Evolutionary conservation across 2,113 vertebrate genomes (phyloP).

Genomic region (Pachyramphus minor): DNA sequence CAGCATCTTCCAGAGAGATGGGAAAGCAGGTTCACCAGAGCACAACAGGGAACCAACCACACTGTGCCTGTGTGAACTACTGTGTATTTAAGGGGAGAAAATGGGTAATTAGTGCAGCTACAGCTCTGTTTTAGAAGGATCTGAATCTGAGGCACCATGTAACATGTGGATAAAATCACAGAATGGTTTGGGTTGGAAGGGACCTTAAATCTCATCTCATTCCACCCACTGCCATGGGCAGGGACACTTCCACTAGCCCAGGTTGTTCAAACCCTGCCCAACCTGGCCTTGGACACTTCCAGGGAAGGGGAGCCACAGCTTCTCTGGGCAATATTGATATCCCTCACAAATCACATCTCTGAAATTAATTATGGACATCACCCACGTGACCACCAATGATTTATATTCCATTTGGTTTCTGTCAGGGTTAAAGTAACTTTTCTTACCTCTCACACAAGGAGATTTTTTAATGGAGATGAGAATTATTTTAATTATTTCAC

Average conservation of each 20-base stretch:
- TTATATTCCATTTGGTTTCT: neutral
- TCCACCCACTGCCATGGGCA: neutral
- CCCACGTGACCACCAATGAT: neutral
- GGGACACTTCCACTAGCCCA: neutral
- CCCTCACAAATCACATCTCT: neutral
- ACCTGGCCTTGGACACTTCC: neutral
- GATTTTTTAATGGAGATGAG: neutral
- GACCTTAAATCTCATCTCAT: neutral
- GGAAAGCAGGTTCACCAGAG: neutral
- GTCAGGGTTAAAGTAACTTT: neutral
- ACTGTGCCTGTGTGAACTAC: neutral
- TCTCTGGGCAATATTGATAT: neutral
- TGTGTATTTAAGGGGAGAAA: fast-evolving
- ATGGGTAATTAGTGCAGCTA: neutral
- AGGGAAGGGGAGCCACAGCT: neutral
- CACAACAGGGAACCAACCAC: neutral
- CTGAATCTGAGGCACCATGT: neutral
- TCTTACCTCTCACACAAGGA: neutral
- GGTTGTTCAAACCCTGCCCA: neutral
- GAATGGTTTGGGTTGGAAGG: neutral
- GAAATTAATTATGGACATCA: neutral
- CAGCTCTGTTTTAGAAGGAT: neutral
- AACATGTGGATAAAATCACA: neutral
- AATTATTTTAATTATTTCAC: neutral
- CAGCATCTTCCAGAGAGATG: neutral